phyloP scores from a whole-genome alignment of 2,113 vertebrate genomes.

The Bothrops jararaca region DNA sequence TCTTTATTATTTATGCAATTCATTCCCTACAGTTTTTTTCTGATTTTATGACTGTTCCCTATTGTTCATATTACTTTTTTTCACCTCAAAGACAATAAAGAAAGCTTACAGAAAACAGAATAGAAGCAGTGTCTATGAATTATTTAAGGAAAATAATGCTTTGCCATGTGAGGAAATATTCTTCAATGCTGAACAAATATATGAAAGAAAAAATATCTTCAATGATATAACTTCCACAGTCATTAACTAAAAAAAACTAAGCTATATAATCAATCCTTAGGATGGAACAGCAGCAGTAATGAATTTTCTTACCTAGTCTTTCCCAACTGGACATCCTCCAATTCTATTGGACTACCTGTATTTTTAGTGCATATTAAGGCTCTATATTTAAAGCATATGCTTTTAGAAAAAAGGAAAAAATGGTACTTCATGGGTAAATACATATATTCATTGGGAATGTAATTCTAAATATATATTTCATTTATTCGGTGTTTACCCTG shows the following conservation, averaged over 20 bases:
- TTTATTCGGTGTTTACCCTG: background rate
- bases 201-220: background rate
- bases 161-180: background rate
- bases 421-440: background rate
- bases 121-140: background rate
- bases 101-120: background rate
- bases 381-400: background rate
- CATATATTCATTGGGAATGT: background rate
- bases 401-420: background rate
- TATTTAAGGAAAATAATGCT: background rate
- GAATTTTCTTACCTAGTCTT: background rate
- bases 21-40: background rate
- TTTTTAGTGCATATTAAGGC: background rate
- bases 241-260: background rate
- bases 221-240: background rate
- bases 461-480: background rate
- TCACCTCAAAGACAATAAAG: background rate
- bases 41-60: too few species aligned
- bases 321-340: background rate
- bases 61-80: background rate
- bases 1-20: background rate
- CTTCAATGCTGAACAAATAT: background rate
- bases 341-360: background rate
- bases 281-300: background rate
- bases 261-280: background rate